Conservation (phyloP, 1,140 invertebrate genomes). For the Drosophila pallidifrons region DNA sequence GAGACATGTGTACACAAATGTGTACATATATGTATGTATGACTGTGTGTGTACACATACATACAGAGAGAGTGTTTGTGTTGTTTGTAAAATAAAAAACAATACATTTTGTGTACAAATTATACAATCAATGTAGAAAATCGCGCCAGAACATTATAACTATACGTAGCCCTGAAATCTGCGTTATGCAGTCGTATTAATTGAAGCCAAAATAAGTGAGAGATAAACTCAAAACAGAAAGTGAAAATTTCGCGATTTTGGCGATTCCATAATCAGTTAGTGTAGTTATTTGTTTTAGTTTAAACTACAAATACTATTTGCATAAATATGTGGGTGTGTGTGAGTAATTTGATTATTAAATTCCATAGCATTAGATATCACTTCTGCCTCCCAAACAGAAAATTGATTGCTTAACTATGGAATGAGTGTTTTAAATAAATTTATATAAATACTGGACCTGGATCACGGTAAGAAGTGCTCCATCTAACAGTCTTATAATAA, state of each 20-base stretch:
- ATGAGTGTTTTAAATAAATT: background rate
- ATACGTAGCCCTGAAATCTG: background rate
- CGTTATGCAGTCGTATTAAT: background rate
- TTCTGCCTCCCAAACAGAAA: no score
- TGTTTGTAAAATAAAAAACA: constrained; percentile 50
- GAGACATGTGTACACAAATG: constrained; percentile 12
- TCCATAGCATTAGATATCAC: background rate
- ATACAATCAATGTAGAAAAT: constrained; percentile 32
- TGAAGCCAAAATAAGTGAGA: background rate
- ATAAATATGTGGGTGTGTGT: background rate
- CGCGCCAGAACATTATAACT: background rate
- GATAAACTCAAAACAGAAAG: background rate
- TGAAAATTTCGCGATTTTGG: constrained; percentile 1
- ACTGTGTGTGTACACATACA: background rate
- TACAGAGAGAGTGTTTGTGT: constrained; percentile 30
- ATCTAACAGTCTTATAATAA: background rate
- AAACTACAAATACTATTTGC: background rate
- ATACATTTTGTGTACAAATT: constrained; percentile 63
- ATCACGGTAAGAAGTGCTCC: background rate
- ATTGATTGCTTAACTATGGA: background rate
- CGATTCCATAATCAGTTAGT: no score
- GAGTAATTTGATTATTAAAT: background rate
- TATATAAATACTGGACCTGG: background rate
- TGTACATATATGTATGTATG: constrained; percentile 4
- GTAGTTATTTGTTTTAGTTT: no score